Percentiles rank a stretch among this genome's conserved stretches.
These are phyloP conservation scores for Phragmatobia fuliginosa DNA, from an alignment of 2,888 invertebrate species.

Conservation along the genomic window DNA sequence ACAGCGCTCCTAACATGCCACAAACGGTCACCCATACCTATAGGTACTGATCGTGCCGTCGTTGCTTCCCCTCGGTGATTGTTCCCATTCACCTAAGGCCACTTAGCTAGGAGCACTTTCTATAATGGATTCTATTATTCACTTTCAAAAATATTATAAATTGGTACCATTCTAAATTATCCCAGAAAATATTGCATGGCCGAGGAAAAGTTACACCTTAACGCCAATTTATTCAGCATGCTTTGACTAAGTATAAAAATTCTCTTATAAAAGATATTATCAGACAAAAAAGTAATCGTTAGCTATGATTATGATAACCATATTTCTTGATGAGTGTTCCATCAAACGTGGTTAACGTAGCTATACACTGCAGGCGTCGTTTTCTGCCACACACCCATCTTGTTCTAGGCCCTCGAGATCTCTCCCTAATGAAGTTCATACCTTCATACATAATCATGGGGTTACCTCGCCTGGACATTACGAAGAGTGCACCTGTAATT, in stretches of 20 bases:
- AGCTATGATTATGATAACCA: slow-evolving; percentile 72
- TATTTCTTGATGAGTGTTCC: slow-evolving; percentile 63
- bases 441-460: slow-evolving; percentile 73
- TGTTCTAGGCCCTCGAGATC: slow-evolving; percentile 58
- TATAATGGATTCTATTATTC: too few relatives aligned
- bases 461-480: slow-evolving; percentile 72
- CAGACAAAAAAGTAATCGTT: slow-evolving; percentile 34
- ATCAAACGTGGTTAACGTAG: slow-evolving; percentile 68
- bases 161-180: background rate
- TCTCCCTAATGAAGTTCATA: slow-evolving; percentile 71
- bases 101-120: too few relatives aligned
- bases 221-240: background rate
- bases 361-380: slow-evolving; percentile 67
- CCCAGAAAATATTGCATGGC: background rate
- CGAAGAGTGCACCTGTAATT: slow-evolving; percentile 57
- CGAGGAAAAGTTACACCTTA: background rate
- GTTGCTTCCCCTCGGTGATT: too few relatives aligned
- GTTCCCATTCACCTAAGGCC: too few relatives aligned
- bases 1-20: too few relatives aligned
- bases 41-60: too few relatives aligned
- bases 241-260: background rate
- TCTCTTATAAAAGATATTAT: background rate
- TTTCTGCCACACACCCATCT: slow-evolving; percentile 77
- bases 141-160: too few relatives aligned
- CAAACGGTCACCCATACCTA: too few relatives aligned